Base-by-base conservation (phyloP, 2,888 invertebrate genomes). In the Leuctra nigra region DNA sequence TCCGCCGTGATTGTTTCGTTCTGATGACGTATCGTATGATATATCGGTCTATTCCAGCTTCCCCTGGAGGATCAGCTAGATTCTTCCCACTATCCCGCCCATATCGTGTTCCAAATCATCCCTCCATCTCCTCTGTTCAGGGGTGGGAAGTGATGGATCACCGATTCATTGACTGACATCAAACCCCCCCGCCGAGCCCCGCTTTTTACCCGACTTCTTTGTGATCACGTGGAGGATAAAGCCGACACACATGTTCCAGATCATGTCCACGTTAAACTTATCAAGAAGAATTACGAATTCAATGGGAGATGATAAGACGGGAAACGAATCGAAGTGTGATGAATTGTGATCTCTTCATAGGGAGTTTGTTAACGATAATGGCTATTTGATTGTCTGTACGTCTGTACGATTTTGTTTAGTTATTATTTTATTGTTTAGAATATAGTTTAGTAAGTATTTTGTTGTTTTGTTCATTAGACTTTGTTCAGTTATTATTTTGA, bases 71-170 rank as follows among this genome's bases (percentile, higher is more conserved):
- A 7, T 11, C 11, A 29, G 29, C 29, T 11, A 29, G 29, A 29
- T 7, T 6, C 29, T 29, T 29, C 11, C 7, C 29, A 29, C 29
- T 29, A 11, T 29, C 33, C 36, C 50, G 33, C 50, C 50, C 50
- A 13, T 18, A 35, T 33, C 50, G 20, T 50, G 50, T 50, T 35
- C 35, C 35, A 50, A 35, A 50, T 50, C 18, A 50, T 33, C 29
- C 33, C 29, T 29, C 29, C 7, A 11, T 7, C 29, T 29, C 29
- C 29, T 11, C 29, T 11, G 29, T 11, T 11, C 29, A 6, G 11
- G 7, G 11, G 6, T 11, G 29, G 7, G 29, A 11, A 6, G 29
- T 29, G 29, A 29, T 29, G 29, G 29, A 29, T 29, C 29, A 29
- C 29, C 29, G 11, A 29, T 29, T 29, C 7, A 29, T 29, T 29